Conservation (phyloP, 2,797 vertebrate genomes). For the Staurois parvus region DNA sequence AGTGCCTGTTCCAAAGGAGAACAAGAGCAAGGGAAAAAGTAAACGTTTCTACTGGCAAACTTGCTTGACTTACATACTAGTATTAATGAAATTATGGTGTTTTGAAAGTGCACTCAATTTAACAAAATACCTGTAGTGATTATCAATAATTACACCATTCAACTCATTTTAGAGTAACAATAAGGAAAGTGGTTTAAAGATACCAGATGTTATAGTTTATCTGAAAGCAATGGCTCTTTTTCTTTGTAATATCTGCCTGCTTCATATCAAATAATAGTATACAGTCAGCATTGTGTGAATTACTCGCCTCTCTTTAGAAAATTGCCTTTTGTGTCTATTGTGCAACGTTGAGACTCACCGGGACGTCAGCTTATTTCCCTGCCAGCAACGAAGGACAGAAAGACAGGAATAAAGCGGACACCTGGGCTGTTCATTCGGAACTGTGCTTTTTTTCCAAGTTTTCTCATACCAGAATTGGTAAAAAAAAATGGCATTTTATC, state of each 20-base stretch:
- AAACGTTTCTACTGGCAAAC: too few species aligned
- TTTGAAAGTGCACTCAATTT: not conserved
- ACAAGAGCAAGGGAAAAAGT: too few species aligned
- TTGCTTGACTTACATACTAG: too few species aligned
- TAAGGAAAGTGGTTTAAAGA: not conserved
- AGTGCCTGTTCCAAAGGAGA: too few species aligned
- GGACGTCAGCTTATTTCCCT: constrained; percentile 19
- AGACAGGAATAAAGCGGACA: constrained; percentile 22
- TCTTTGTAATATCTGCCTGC: not conserved
- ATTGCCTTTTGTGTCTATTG: constrained; percentile 29
- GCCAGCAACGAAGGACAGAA: constrained; percentile 10
- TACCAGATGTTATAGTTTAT: not conserved
- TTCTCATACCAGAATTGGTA: constrained; percentile 10
- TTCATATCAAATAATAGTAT: constrained; percentile 16
- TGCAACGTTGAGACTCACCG: constrained; percentile 13
- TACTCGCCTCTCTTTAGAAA: constrained; percentile 28
- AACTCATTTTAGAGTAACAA: not conserved
- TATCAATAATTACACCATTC: not conserved
- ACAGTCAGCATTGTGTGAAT: constrained; percentile 7
- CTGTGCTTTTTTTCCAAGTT: constrained; percentile 11
- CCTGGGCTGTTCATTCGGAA: constrained; percentile 19
- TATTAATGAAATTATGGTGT: too few species aligned
- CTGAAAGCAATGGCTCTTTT: constrained; percentile 10
- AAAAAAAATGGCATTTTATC: not conserved
- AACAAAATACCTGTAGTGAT: not conserved